A percentile compares a stretch with the other conserved stretches of the same genome.
Evolutionary conservation across 1,140 invertebrate species (phyloP).

Genomic region (Macrosteles quadrilineatus): DNA sequence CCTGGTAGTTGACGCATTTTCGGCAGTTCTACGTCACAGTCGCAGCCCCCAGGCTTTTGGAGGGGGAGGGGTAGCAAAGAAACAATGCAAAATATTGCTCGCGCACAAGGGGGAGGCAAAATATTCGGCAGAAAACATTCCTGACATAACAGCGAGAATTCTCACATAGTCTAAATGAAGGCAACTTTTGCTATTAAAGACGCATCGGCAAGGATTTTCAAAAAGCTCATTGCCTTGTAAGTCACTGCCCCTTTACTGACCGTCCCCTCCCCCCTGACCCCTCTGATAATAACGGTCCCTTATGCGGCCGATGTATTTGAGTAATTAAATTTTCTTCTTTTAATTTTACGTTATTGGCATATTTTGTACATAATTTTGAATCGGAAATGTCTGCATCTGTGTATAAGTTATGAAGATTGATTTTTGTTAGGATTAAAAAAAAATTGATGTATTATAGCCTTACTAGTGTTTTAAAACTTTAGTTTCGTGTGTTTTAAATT

Average conservation of each 20-base stretch:
- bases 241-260: not conserved
- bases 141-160: conserved; percentile 9
- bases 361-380: not conserved
- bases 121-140: conserved; percentile 19
- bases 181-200: conserved; percentile 29
- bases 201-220: conserved; percentile 2
- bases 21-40: not conserved
- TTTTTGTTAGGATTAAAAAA: too few species aligned
- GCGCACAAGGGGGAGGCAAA: not conserved
- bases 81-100: conserved; percentile 33
- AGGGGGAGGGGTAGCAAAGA: conserved; percentile 28
- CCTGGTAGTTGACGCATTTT: not conserved
- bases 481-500: too few species aligned
- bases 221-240: conserved; percentile 11
- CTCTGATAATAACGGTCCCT: not conserved
- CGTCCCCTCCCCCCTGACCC: not conserved
- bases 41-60: not conserved
- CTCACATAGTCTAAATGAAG: conserved; percentile 26
- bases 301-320: conserved; percentile 17
- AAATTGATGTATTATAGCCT: too few species aligned
- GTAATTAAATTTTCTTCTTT: conserved; percentile 13
- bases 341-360: not conserved
- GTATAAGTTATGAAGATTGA: too few species aligned
- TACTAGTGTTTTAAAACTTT: too few species aligned
- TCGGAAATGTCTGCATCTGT: too few species aligned